Conservation (phyloP, 2,888 invertebrate genomes). For the Oscheius sp. region DNA sequence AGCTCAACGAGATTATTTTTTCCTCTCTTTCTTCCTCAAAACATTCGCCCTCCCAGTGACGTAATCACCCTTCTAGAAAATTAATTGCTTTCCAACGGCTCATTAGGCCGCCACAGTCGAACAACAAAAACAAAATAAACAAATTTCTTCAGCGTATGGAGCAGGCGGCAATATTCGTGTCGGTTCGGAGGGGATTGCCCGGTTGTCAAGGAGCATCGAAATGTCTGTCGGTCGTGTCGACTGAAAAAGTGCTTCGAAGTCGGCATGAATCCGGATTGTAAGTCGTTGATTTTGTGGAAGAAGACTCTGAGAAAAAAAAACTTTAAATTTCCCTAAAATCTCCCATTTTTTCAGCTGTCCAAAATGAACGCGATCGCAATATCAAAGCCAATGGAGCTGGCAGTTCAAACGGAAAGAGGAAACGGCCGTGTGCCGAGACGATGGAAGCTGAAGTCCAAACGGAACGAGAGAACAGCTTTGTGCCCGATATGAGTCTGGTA, state of each 20-base stretch:
- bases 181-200: conserved; percentile 64
- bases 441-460: conserved; percentile 13
- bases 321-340: background rate
- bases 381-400: conserved; percentile 31
- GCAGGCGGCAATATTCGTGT: conserved; percentile 60
- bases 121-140: background rate
- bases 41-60: no score
- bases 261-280: conserved; percentile 65
- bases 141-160: conserved; percentile 58
- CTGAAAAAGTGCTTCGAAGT: conserved; percentile 64
- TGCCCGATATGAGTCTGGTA: background rate
- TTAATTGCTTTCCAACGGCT: no score
- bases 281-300: conserved; percentile 36
- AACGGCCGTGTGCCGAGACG: conserved; percentile 23
- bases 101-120: no score
- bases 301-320: background rate
- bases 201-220: conserved; percentile 62
- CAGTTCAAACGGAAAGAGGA: conserved; percentile 36
- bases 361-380: conserved; percentile 58
- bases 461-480: background rate
- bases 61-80: no score
- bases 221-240: conserved; percentile 63
- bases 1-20: no score
- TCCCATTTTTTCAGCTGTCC: conserved; percentile 49
- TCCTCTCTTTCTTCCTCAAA: no score